Evolutionary conservation across 2,888 invertebrate genomes (phyloP).

Genomic region (Sarcophaga carnaria): DNA sequence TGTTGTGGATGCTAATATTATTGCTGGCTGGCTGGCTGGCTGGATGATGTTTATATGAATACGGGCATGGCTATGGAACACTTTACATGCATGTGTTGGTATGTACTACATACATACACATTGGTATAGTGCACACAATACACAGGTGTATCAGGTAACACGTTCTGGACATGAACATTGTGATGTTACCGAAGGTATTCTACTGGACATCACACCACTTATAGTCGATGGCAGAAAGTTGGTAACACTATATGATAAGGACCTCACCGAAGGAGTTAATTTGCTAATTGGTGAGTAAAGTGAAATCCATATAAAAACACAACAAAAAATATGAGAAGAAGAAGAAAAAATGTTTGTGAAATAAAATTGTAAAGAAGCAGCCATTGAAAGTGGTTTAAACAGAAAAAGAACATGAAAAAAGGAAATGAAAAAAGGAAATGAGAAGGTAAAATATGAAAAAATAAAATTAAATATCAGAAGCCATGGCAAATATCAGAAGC

Average conservation of each 20-base stretch:
- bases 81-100: not conserved
- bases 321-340: constrained; percentile 1
- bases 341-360: not conserved
- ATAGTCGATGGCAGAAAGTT: constrained; percentile 86
- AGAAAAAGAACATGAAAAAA: not conserved
- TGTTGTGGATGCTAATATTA: constrained; percentile 36
- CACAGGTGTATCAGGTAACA: constrained; percentile 87
- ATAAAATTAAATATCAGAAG: too few species aligned
- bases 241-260: constrained; percentile 88
- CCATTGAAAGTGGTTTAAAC: not conserved
- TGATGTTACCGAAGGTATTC: constrained; percentile 87
- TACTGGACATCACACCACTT: constrained; percentile 87
- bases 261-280: constrained; percentile 88
- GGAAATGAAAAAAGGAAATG: too few species aligned
- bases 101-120: not conserved
- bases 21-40: constrained; percentile 10
- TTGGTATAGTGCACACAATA: constrained; percentile 83
- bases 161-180: constrained; percentile 88
- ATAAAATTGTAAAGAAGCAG: not conserved
- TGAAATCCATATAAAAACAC: constrained; percentile 45
- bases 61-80: not conserved
- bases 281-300: constrained; percentile 86
- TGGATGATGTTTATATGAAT: not conserved
- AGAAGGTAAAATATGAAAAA: too few species aligned
- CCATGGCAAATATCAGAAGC: too few species aligned